Evolutionary conservation across 1,140 invertebrate genomes (phyloP).

Genomic region (Subanguina moxae): DNA sequence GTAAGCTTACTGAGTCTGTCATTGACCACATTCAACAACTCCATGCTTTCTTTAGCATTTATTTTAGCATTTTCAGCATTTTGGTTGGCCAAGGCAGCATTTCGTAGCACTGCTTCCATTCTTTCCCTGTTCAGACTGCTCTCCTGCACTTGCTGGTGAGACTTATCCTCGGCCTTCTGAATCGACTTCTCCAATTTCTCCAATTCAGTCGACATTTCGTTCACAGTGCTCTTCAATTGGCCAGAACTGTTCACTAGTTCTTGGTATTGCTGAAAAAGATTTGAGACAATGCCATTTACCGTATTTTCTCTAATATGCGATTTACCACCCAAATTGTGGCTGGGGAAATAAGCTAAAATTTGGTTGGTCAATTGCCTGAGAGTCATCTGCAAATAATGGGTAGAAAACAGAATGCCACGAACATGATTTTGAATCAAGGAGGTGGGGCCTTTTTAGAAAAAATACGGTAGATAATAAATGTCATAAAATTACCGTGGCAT

Average conservation of each 20-base stretch:
- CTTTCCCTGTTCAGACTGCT: not conserved
- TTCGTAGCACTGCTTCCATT: not conserved
- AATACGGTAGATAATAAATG: no score
- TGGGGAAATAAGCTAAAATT: no score
- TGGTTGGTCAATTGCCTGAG: no score
- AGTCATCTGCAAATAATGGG: no score
- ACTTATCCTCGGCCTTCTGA: not conserved
- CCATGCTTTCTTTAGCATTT: conserved; percentile 6
- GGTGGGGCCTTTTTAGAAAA: no score
- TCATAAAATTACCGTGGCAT: not conserved
- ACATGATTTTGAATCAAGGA: no score
- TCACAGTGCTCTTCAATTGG: not conserved
- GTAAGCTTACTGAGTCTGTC: conserved; percentile 11
- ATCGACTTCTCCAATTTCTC: not conserved
- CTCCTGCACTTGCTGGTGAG: conserved; percentile 6
- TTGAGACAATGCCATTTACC: no score
- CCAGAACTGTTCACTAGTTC: not conserved
- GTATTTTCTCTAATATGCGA: no score
- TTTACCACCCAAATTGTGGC: no score
- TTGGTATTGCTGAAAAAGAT: conserved; percentile 8
- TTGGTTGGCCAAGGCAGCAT: conserved; percentile 4
- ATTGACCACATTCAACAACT: conserved; percentile 3
- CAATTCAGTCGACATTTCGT: not conserved
- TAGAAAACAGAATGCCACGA: no score
- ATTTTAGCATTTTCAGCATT: conserved; percentile 13